These are phyloP conservation scores for Phrynosoma platyrhinos DNA, from an alignment of 2,113 vertebrate species.

Conservation along the genomic window DNA sequence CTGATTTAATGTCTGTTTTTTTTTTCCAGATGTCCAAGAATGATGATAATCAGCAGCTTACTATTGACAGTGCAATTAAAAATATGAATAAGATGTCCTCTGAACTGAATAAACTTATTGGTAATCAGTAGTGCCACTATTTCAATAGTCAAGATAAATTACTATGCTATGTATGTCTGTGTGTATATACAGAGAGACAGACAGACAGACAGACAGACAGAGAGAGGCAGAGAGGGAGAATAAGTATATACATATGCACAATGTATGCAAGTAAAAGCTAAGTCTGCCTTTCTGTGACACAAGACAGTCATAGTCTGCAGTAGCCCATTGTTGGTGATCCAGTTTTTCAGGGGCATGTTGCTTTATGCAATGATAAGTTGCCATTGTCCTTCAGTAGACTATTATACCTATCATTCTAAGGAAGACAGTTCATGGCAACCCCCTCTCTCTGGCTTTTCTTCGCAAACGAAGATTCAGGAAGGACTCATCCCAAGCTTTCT, in stretches of 20 bases:
- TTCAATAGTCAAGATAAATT: neutral
- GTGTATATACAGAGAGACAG: too few species aligned
- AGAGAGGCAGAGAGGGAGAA: too few species aligned
- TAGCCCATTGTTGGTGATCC: neutral
- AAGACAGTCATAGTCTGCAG: neutral
- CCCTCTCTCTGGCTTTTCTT: too few species aligned
- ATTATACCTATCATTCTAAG: neutral
- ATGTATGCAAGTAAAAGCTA: neutral
- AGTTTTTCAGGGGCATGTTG: neutral
- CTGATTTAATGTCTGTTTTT: slow-evolving; percentile 56
- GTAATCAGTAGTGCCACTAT: slow-evolving; percentile 58
- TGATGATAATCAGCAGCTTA: slow-evolving; percentile 52
- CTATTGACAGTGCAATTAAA: slow-evolving; percentile 70
- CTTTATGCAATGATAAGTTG: neutral
- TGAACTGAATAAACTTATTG: slow-evolving; percentile 78
- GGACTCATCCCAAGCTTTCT: too few species aligned
- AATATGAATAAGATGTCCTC: slow-evolving; percentile 66
- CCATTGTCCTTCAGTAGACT: accelerated
- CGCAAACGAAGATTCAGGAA: too few species aligned
- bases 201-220: too few species aligned
- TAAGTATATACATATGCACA: neutral
- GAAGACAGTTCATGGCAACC: neutral
- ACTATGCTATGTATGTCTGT: neutral
- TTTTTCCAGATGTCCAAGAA: slow-evolving; percentile 56
- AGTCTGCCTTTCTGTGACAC: neutral